Base-by-base conservation (phyloP, 1,140 invertebrate genomes). In the Bombus impatiens region DNA sequence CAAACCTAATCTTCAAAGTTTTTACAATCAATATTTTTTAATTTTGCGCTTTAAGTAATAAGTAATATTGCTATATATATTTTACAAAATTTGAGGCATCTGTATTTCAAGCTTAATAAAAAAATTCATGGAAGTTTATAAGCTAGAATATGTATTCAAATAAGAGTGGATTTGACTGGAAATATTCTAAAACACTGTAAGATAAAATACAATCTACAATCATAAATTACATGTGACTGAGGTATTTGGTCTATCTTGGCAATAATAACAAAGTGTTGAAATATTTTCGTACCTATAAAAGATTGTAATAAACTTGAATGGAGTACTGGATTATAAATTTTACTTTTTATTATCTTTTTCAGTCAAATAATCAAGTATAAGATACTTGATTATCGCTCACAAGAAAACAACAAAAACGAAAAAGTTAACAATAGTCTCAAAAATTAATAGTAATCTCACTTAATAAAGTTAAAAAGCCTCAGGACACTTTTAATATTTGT, bases 161-260 rank as follows among this genome's bases (percentile, higher is more conserved):
- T 32, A 53, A 77, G 2, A 59, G 22, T 65, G 57, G 79, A 81
- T 72, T 37, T 75, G 13, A 78, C 53, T 67, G 57, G 78, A 82
- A 77, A 67, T 65, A 87, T 87, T 84, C 82, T 42, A 88, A 89
- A 78, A 37, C 18, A 68, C 22, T 89, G 62, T 74, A 75, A 88
- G 78, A 77, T 77, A 82, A 86, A 32, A 77, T 85, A 78, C 78
- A 87, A 82, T 72, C 82, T 90, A 90, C 75, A 84, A 68, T 68
- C 44, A 79, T 87, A 89, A 89, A 78, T 87, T 89, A 89, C 62
- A 81, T 59, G 25, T 89, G 86, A 87, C 47, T 89, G 88, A 89
- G 88, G 87, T 89, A 89, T 89, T 87, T 84, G 62, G 80, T 87
- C 75, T 86, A 42, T 86, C 67, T 84, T 78, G 62, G 62, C 70